Base-by-base conservation (phyloP, 2,797 vertebrate species). In the Chiroxiphia lanceolata region DNA sequence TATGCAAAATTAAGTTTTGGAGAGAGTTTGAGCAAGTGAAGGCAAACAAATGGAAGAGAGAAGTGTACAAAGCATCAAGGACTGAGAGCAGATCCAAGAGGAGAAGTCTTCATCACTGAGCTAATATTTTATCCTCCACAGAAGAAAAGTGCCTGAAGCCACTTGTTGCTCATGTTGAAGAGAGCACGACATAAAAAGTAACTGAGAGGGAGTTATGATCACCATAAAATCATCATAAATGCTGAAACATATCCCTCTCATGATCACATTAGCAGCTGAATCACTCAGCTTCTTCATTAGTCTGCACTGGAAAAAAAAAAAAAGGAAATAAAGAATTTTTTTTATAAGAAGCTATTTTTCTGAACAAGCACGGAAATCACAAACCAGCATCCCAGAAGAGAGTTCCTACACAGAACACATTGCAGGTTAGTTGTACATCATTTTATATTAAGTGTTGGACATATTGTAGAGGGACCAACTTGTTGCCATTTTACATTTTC, bases 391-490 rank as follows among this genome's bases (percentile, higher is more conserved):
- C 86, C 83, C 71, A 77, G 53, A 89, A 83, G 91, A 93, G 70
- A 93, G 33, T 33, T 92, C 27, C 31, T 74, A 48, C 48, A 33
- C 75, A 93, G 86, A 89, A 71, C 68, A 95, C 74, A 71, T 80
- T 90, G 96, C 90, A 82, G 42, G 61, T 92, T 95, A 94, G 90
- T 75, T 95, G 77, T 94, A 96, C 77, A 95, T 96, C 64, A 78
- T 95, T 94, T 96, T 94, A 71, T 85, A 95, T 87, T 93, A 92
- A 95, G 57, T 1, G 3, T 54, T 94, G 83, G 75, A 87, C 91
- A 83, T 71, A 70, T 27, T 48, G 87, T 44, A 68, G 53, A 85
- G 93, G 83, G 87, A 95, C 60, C 45, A 60, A 89, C 87, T 77
- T 94, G 77, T 94, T 95, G 90, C 80, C 38, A 31, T 77, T 90